phyloP scores from a whole-genome alignment of 2,113 vertebrate species.

The Apeltes quadracus region DNA sequence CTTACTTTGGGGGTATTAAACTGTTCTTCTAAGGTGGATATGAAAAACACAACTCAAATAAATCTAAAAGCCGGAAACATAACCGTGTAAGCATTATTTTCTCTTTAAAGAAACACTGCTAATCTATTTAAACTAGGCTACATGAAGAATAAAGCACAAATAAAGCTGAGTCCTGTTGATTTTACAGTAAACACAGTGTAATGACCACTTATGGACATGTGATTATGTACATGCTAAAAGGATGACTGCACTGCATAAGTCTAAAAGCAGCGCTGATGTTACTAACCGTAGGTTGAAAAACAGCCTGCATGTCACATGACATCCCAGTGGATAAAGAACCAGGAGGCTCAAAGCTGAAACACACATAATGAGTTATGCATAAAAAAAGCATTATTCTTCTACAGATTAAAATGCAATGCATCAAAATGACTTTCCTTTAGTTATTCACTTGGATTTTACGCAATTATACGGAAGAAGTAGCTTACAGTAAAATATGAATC shows the following conservation, averaged over 20 bases:
- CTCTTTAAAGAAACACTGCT: not conserved
- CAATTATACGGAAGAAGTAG: not conserved
- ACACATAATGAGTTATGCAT: slow-evolving; percentile 12
- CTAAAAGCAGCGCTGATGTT: not conserved
- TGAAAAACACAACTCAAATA: not conserved
- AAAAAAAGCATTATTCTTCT: not conserved
- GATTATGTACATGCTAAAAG: not conserved
- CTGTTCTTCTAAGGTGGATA: not conserved
- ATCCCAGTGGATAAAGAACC: slow-evolving; percentile 88
- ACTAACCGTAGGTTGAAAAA: slow-evolving; percentile 91
- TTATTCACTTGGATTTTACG: not conserved
- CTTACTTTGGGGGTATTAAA: not conserved
- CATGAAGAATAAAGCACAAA: not conserved
- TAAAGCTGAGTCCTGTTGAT: not conserved
- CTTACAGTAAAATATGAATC: not conserved
- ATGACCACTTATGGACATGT: not conserved
- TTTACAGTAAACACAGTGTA: not conserved
- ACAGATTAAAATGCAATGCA: not conserved
- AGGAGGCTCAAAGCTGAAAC: slow-evolving; percentile 87
- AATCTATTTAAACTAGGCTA: not conserved
- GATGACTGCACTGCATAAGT: not conserved
- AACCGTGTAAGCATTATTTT: not conserved
- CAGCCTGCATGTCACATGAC: slow-evolving; percentile 85
- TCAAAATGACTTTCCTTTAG: not conserved
- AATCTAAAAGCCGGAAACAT: not conserved